Evolutionary conservation across 2,113 vertebrate genomes (phyloP), one percentile per base, ranked within the genome.

Genomic region (Scatophagus argus): DNA sequence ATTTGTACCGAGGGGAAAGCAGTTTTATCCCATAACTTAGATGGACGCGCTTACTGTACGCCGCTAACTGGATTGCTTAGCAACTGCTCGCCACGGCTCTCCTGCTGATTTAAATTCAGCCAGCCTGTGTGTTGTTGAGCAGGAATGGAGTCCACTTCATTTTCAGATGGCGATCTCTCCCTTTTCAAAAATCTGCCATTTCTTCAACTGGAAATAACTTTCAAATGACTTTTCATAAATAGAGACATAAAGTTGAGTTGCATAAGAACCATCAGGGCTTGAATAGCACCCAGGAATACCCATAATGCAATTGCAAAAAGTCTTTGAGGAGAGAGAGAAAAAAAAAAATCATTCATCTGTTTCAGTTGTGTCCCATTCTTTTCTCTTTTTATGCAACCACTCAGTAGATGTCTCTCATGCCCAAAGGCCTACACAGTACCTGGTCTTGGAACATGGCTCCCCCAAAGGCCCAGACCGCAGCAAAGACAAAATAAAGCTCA

Each of bases 401-500:
- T 88, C 73, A 69, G 61, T n/a, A 59, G 69, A 1, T 10, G 3
- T 14, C 54, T 63, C 44, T 41, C 59, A 61, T 21, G 49, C 23
- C 69, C 43, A 47, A 51, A 84, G 70, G 36, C 41, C 56, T 29
- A 9, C 43, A 4, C 54, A 84, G 84, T 94, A 99, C 98, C 97
- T 99, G 97, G 77, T 99, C 97, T 87, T 97, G 96, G 90, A 96
- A 96, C 93, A 97, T 88, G 32, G 96, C 95, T 72, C 97, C 96
- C 3, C 97, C 98, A 14, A 99, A 99, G 59, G 97, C 97, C 98
- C 97, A 99, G 88, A 98, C 83, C 0, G 96, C 95, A 70, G 97
- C 96, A 74, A 99, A 99, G 73, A 97, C 97, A 86, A 99, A 99
- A 86, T 99, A 98, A 52, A 99, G 96, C 79, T 99, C 98, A 8